These are phyloP conservation scores for Crotophaga sulcirostris DNA, from an alignment of 2,113 vertebrate genomes.

Conservation along the genomic window DNA sequence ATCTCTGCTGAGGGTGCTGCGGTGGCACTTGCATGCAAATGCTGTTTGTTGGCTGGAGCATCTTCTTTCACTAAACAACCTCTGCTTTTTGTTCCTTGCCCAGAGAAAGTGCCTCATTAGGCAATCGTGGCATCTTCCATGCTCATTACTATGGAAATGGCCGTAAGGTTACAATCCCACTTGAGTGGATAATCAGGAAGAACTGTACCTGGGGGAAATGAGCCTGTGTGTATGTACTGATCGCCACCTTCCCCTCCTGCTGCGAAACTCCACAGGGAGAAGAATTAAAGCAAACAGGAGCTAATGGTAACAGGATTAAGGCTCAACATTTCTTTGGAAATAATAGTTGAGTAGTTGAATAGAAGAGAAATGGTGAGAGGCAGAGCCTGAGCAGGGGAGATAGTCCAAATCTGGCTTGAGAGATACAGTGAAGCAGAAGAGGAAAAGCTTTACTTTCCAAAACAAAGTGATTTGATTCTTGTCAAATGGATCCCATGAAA, in stretches of 20 bases:
- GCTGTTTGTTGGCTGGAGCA: background rate
- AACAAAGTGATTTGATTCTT: background rate
- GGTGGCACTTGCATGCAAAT: background rate
- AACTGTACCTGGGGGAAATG: background rate
- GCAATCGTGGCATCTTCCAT: slow-evolving; percentile 12
- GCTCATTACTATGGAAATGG: slow-evolving; percentile 66
- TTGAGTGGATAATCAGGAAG: slow-evolving; percentile 32
- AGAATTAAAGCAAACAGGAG: background rate
- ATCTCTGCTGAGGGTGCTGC: background rate
- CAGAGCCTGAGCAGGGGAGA: background rate
- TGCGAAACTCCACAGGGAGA: background rate
- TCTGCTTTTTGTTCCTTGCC: background rate
- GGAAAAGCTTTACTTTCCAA: background rate
- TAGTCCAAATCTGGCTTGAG: background rate
- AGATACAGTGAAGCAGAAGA: background rate
- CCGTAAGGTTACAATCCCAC: slow-evolving; percentile 26
- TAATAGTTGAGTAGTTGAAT: background rate
- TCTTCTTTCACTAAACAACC: background rate
- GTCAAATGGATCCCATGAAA: background rate
- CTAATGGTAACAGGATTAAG: background rate
- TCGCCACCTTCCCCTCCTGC: background rate
- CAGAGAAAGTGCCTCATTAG: background rate
- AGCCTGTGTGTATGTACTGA: background rate
- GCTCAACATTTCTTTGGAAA: background rate
- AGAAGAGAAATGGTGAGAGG: background rate